Conservation (phyloP, 2,888 invertebrate genomes). For the Athalia circularis region DNA sequence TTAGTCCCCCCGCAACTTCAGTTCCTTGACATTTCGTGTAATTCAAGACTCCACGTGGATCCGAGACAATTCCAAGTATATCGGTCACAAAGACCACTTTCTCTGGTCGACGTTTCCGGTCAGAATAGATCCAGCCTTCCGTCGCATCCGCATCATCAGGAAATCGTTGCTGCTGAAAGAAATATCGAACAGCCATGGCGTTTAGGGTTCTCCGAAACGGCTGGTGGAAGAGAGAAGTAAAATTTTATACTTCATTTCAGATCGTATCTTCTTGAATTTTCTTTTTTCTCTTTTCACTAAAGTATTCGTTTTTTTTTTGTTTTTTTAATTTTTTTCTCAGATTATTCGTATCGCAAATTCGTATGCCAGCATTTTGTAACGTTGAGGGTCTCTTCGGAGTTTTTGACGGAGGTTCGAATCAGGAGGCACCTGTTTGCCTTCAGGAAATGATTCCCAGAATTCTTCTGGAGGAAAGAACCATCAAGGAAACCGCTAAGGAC, state of each 20-base stretch:
- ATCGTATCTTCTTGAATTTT: no score
- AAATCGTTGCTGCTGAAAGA: conserved; percentile 74
- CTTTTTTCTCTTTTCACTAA: not conserved
- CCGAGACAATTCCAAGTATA: conserved; percentile 88
- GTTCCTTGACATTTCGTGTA: conserved; percentile 90
- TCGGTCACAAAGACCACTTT: conserved; percentile 86
- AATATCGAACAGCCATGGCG: conserved; percentile 84
- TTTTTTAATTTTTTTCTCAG: conserved; percentile 63
- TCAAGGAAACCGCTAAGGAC: conserved; percentile 87
- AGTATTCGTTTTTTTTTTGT: not conserved
- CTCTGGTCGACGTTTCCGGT: conserved; percentile 89
- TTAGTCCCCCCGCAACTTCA: conserved; percentile 89
- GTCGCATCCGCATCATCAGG: conserved; percentile 72
- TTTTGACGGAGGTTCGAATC: conserved; percentile 87
- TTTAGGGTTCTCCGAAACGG: conserved; percentile 90
- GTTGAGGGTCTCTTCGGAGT: conserved; percentile 89
- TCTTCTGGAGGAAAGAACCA: conserved; percentile 86
- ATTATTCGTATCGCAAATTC: conserved; percentile 86
- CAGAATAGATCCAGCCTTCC: conserved; percentile 83
- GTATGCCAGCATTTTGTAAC: conserved; percentile 86
- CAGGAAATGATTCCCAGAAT: conserved; percentile 87
- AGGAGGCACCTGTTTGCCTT: conserved; percentile 81
- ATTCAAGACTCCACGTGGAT: conserved; percentile 87
- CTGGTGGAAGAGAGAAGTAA: conserved; percentile 81
- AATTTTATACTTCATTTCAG: not conserved